Conservation (phyloP, 2,888 invertebrate species). For the Leucophora obtusa region DNA sequence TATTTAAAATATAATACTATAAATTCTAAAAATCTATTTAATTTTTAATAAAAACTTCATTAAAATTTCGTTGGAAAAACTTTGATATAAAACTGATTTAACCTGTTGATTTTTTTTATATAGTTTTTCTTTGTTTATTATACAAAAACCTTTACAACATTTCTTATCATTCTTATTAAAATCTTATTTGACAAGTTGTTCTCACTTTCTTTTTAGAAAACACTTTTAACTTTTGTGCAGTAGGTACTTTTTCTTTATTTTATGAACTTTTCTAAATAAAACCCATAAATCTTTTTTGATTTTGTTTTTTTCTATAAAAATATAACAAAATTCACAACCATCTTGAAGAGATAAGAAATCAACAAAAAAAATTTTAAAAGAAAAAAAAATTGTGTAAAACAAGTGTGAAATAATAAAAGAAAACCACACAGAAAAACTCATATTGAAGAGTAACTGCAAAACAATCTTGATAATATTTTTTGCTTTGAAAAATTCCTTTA, state of each 20-base stretch:
- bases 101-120: conserved; percentile 7
- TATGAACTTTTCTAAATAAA: conserved; percentile 1
- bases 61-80: not conserved
- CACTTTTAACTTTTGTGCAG: conserved; percentile 22
- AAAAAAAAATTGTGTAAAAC: not conserved
- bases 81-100: not conserved
- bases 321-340: not conserved
- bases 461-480: no score
- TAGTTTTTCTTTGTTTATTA: not conserved
- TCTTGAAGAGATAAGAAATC: not conserved
- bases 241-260: not conserved
- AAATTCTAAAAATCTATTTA: no score
- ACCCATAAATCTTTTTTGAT: not conserved
- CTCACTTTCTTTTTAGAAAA: not conserved
- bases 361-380: not conserved
- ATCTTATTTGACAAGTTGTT: conserved; percentile 37
- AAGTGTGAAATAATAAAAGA: not conserved
- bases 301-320: not conserved
- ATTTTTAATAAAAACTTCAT: no score
- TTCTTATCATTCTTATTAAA: conserved; percentile 20
- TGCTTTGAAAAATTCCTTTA: no score
- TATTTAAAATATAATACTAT: no score
- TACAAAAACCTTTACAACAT: conserved; percentile 8
- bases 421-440: not conserved
- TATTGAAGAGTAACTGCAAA: no score